phyloP scores from a whole-genome alignment of 2,888 invertebrate genomes.

The Hyposoter didymator region DNA sequence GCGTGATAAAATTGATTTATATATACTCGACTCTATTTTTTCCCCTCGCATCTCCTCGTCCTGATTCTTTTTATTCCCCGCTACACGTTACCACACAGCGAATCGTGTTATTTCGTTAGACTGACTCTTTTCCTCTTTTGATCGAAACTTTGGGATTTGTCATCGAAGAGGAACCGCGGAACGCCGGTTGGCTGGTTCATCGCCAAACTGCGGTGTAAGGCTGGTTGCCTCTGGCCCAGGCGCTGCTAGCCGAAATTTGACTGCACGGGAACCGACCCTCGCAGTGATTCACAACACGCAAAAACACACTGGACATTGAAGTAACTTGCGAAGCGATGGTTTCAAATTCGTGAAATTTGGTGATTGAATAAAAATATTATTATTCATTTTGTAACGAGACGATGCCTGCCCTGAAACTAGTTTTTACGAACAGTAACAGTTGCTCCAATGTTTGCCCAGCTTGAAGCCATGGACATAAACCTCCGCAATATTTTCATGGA shows the following conservation, averaged over 20 bases:
- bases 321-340: not conserved
- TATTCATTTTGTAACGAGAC: too few species aligned
- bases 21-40: conserved; percentile 30
- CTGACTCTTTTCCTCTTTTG: conserved; percentile 4
- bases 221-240: conserved; percentile 57
- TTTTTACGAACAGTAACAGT: too few species aligned
- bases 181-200: conserved; percentile 44
- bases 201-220: conserved; percentile 50
- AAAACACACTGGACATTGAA: too few species aligned
- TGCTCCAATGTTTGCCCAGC: too few species aligned
- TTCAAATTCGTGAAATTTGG: not conserved
- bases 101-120: conserved; percentile 25
- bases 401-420: too few species aligned
- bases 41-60: not conserved
- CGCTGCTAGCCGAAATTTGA: conserved; percentile 23
- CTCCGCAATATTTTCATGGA: too few species aligned
- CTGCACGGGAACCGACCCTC: not conserved
- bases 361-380: not conserved
- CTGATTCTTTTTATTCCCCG: not conserved
- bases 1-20: conserved; percentile 72
- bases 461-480: too few species aligned
- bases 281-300: not conserved
- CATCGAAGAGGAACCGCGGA: not conserved
- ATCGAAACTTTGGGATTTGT: not conserved
- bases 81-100: conserved; percentile 5